Conservation (phyloP, 2,888 invertebrate species). For the Gisinianus flammeolus region DNA sequence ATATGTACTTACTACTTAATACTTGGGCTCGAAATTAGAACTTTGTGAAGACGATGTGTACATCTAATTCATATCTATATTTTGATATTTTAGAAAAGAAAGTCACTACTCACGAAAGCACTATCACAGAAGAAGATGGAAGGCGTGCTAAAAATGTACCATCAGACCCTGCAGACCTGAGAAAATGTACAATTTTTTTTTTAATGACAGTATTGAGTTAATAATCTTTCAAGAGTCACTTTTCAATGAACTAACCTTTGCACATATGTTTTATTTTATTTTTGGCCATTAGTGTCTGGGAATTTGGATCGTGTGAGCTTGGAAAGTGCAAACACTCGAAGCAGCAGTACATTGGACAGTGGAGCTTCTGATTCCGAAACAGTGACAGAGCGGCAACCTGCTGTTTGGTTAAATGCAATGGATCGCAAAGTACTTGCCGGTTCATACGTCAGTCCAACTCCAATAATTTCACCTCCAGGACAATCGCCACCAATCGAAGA, state of each 20-base stretch:
- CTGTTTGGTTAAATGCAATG: conserved; percentile 19
- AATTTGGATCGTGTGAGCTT: conserved; percentile 36
- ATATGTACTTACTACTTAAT: too few relatives aligned
- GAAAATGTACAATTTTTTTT: neutral
- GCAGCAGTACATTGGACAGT: neutral
- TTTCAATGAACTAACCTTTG: neutral
- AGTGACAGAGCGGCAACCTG: conserved; percentile 17
- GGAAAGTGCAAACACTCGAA: conserved; percentile 32
- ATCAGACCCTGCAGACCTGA: neutral
- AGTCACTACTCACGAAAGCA: neutral
- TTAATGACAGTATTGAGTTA: neutral
- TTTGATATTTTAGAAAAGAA: neutral
- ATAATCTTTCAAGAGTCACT: neutral
- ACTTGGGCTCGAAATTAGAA: too few relatives aligned
- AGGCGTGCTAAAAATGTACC: neutral
- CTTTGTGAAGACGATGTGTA: neutral
- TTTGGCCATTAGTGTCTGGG: neutral
- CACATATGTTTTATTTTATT: neutral
- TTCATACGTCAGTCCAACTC: conserved; percentile 9
- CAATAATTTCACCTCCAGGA: neutral
- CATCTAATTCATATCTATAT: neutral
- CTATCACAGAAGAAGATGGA: neutral
- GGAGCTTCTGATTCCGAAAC: conserved; percentile 33
- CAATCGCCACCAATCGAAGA: conserved; percentile 20
- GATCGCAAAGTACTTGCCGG: conserved; percentile 9